Percentiles rank a stretch among this genome's conserved stretches.
Evolutionary conservation across 2,888 invertebrate species (phyloP).

Genomic region (Euproctis similis): DNA sequence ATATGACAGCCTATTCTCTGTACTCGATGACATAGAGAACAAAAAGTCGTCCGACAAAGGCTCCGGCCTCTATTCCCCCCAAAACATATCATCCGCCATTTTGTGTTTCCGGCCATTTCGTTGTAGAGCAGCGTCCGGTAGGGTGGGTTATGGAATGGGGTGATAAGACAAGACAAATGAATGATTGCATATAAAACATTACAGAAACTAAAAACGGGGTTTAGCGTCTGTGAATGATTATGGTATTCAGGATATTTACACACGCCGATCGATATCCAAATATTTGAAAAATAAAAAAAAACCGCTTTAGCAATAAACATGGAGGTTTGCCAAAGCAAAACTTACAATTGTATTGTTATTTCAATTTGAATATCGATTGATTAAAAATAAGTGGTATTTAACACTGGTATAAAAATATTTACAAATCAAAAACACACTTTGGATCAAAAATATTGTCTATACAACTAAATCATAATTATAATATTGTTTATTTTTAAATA

Average conservation of each 20-base stretch:
- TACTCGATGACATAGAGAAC: constrained; percentile 94
- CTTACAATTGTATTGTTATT: background rate
- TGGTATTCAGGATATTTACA: constrained; percentile 39
- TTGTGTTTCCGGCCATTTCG: constrained; percentile 37
- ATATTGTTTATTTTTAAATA: constrained; percentile 10
- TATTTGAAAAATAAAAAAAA: background rate
- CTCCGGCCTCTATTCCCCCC: constrained; percentile 88
- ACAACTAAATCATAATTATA: constrained; percentile 16
- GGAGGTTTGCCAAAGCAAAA: no score
- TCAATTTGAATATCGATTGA: constrained; percentile 32
- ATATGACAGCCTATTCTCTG: constrained; percentile 90
- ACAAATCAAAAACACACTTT: constrained; percentile 31
- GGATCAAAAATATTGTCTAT: constrained; percentile 18
- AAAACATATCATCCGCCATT: constrained; percentile 32
- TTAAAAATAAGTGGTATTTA: constrained; percentile 43
- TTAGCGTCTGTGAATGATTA: constrained; percentile 66
- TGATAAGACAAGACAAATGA: constrained; percentile 75
- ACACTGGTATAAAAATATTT: constrained; percentile 48
- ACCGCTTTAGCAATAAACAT: no score
- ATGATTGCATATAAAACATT: constrained; percentile 64
- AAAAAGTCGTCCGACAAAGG: constrained; percentile 98
- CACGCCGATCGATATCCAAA: constrained; percentile 50
- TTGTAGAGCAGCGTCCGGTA: constrained; percentile 47
- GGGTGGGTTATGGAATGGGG: constrained; percentile 74
- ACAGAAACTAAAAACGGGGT: constrained; percentile 56